Evolutionary conservation across 2,888 invertebrate genomes (phyloP).

Genomic region (Parnassius smintheus): DNA sequence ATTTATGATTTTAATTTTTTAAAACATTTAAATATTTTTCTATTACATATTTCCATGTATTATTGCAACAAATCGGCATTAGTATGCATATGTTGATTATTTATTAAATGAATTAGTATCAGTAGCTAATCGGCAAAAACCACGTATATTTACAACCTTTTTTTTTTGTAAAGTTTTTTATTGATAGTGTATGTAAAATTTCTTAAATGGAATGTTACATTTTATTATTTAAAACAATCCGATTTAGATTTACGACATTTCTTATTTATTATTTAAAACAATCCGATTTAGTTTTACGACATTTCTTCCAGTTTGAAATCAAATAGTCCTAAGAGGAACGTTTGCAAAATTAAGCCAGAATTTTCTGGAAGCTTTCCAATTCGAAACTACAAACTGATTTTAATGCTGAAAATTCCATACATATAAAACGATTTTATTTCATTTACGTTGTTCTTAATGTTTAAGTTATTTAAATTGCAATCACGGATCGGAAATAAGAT

Average conservation of each 20-base stretch:
- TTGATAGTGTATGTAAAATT: too few relatives aligned
- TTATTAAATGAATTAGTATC: too few relatives aligned
- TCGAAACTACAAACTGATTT: constrained; percentile 21
- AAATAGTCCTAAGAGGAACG: constrained; percentile 20
- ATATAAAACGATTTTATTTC: constrained; percentile 2
- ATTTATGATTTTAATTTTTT: too few relatives aligned
- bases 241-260: constrained; percentile 8
- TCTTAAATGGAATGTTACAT: too few relatives aligned
- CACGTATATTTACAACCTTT: too few relatives aligned
- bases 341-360: constrained; percentile 22
- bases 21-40: too few relatives aligned
- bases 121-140: too few relatives aligned
- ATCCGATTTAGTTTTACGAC: constrained; percentile 4
- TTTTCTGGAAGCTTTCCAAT: constrained; percentile 20
- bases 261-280: background rate
- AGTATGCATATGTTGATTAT: too few relatives aligned
- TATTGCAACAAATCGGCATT: too few relatives aligned
- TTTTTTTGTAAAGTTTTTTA: too few relatives aligned
- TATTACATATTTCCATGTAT: too few relatives aligned
- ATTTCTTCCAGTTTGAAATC: constrained; percentile 14
- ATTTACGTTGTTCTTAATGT: background rate
- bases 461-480: background rate
- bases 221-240: background rate
- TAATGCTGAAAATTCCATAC: constrained; percentile 10
- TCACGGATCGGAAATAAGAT: too few relatives aligned